A percentile compares a stretch with the other conserved stretches of the same genome.
Evolutionary conservation across 2,113 vertebrate species (phyloP).

Genomic region (Aleadryas rufinucha): DNA sequence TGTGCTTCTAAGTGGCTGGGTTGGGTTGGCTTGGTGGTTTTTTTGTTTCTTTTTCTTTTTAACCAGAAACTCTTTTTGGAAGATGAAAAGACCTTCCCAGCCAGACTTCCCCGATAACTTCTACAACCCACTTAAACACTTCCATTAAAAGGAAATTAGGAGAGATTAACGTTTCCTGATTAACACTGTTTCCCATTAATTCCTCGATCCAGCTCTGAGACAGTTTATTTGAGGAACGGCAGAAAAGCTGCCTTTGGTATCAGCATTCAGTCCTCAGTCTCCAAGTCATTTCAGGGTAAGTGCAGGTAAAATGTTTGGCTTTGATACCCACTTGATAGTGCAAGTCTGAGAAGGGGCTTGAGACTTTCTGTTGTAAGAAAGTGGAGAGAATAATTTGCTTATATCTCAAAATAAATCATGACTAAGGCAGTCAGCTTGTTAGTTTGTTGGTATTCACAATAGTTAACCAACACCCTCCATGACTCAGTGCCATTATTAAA

Average conservation of each 20-base stretch:
- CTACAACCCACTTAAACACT: background rate
- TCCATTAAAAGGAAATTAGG: background rate
- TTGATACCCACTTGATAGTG: background rate
- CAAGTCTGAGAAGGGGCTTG: background rate
- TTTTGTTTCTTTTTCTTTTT: background rate
- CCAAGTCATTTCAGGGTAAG: background rate
- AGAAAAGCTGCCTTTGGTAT: background rate
- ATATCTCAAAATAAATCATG: background rate
- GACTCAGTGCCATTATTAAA: constrained; percentile 12
- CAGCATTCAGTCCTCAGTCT: background rate
- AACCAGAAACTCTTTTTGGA: background rate
- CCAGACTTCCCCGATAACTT: background rate
- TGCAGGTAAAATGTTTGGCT: background rate
- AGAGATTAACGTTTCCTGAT: background rate
- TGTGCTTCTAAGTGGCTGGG: background rate
- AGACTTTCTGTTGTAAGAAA: background rate
- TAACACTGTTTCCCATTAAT: constrained; percentile 8
- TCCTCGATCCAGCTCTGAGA: background rate
- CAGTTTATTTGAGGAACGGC: background rate
- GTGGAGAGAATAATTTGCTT: background rate
- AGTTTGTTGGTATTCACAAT: constrained; percentile 9
- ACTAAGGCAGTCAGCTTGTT: constrained; percentile 22
- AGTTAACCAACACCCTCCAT: constrained; percentile 25
- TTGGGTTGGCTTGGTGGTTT: background rate
- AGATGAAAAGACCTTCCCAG: background rate